A percentile compares a stretch with the other conserved stretches of the same genome.
Evolutionary conservation across 2,113 vertebrate species (phyloP).

Genomic region (Cisticola juncidis): DNA sequence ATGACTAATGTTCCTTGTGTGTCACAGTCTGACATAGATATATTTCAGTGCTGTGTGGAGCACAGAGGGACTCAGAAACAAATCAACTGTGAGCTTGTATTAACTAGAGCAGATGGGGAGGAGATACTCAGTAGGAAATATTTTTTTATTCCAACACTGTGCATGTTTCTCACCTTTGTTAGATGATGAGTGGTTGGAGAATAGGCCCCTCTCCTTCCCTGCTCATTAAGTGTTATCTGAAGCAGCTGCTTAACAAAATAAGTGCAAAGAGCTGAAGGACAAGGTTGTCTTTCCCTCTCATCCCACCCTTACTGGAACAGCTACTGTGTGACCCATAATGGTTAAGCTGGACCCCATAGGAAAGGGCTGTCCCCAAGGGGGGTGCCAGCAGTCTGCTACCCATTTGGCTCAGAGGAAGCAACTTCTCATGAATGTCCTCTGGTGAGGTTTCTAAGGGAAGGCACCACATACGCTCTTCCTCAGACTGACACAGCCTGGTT

Average conservation of each 20-base stretch:
- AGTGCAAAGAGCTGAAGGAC: neutral
- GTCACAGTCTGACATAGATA: neutral
- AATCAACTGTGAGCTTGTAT: neutral
- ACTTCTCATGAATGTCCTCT: neutral
- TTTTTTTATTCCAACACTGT: neutral
- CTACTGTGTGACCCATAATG: neutral
- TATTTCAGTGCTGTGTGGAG: neutral
- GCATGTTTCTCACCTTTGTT: neutral
- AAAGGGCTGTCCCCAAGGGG: neutral
- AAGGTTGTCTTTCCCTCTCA: neutral
- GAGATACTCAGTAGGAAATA: neutral
- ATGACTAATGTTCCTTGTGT: neutral
- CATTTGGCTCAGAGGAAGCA: neutral
- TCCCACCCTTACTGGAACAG: neutral
- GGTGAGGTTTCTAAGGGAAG: neutral
- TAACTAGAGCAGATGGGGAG: neutral
- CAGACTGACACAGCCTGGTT: neutral
- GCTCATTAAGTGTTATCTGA: neutral
- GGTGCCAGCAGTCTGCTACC: neutral
- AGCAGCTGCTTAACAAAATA: neutral
- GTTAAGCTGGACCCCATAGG: neutral
- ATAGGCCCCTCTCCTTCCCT: neutral
- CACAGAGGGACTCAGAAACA: neutral
- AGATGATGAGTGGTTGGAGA: neutral
- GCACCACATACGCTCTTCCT: neutral